Conservation (phyloP, 2,888 invertebrate species). For the Lamproptera curius region DNA sequence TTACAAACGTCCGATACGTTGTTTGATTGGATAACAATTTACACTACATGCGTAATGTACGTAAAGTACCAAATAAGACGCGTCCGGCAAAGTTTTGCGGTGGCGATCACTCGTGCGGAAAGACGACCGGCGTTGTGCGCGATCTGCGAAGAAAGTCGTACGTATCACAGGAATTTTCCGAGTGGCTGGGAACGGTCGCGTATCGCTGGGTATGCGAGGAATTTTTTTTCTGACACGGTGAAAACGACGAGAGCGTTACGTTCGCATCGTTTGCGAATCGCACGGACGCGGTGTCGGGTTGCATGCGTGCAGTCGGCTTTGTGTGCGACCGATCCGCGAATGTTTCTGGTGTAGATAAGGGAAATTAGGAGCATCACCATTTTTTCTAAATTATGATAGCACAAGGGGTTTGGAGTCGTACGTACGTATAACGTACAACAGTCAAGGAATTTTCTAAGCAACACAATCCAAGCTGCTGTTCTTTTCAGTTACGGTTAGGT, state of each 20-base stretch:
- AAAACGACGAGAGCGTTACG: slow-evolving; percentile 39
- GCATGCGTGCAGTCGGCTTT: too few species aligned
- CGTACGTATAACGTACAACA: too few species aligned
- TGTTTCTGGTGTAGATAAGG: too few species aligned
- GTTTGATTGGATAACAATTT: background rate
- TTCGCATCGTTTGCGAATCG: slow-evolving; percentile 25
- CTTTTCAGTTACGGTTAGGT: too few species aligned
- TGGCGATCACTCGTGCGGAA: slow-evolving; percentile 11
- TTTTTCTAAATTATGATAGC: too few species aligned
- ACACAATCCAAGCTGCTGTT: too few species aligned
- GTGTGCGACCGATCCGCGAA: too few species aligned
- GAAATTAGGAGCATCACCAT: too few species aligned
- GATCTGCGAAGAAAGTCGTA: slow-evolving; percentile 65
- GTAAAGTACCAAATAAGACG: background rate
- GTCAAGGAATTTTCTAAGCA: too few species aligned
- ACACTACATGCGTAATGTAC: background rate
- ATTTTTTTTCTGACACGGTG: slow-evolving; percentile 53
- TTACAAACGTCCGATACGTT: background rate
- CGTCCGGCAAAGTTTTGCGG: background rate
- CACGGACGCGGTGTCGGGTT: too few species aligned
- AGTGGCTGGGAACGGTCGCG: slow-evolving; percentile 69
- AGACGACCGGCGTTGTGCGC: slow-evolving; percentile 35
- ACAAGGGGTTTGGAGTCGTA: too few species aligned
- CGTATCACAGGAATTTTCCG: slow-evolving; percentile 74
- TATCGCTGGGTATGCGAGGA: slow-evolving; percentile 60